Evolutionary conservation across 2,888 invertebrate species (phyloP).

Genomic region (Trachelus stipa): DNA sequence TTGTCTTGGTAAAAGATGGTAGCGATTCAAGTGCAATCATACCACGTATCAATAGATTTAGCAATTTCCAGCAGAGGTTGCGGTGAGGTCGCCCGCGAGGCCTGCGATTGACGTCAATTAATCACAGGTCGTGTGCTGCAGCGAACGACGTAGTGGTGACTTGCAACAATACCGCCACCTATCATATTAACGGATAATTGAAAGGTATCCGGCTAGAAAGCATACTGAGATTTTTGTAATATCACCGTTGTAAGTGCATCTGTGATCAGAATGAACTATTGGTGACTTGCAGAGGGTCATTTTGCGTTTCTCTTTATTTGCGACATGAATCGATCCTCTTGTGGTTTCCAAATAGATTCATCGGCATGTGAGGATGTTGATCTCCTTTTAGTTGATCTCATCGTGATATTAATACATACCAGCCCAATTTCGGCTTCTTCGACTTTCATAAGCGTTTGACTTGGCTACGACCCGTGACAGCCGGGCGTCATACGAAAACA

Average conservation of each 20-base stretch:
- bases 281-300: slow-evolving; percentile 57
- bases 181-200: slow-evolving; percentile 65
- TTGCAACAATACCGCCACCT: slow-evolving; percentile 59
- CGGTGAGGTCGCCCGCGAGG: slow-evolving; percentile 33
- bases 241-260: slow-evolving; percentile 46
- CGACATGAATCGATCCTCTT: slow-evolving; percentile 23
- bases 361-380: neutral
- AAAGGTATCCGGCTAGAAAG: slow-evolving; percentile 65
- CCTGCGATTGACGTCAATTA: slow-evolving; percentile 66
- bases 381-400: neutral
- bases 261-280: slow-evolving; percentile 48
- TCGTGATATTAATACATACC: slow-evolving; percentile 54
- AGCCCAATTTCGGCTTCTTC: slow-evolving; percentile 23
- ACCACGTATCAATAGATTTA: slow-evolving; percentile 41
- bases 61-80: slow-evolving; percentile 27
- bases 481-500: slow-evolving; percentile 59
- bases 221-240: slow-evolving; percentile 58
- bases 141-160: slow-evolving; percentile 64
- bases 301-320: neutral
- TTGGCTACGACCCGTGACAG: slow-evolving; percentile 55
- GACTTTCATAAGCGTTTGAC: slow-evolving; percentile 50
- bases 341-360: slow-evolving; percentile 13
- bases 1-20: neutral
- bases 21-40: neutral
- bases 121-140: slow-evolving; percentile 59